Conservation (phyloP, 2,888 invertebrate species). For the Coleophora flavipennella region DNA sequence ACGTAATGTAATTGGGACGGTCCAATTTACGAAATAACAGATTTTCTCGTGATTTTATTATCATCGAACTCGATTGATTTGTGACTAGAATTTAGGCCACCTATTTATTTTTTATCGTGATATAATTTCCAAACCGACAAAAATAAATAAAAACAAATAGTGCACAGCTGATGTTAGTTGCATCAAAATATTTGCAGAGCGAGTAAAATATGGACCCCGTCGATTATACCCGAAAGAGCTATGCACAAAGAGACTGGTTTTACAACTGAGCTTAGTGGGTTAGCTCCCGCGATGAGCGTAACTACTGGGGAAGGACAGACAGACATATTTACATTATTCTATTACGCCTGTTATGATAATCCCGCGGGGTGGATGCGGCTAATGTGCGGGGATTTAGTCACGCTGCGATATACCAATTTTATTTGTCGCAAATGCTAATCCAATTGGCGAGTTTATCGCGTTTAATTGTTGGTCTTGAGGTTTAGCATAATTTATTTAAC, state of each 20-base stretch:
- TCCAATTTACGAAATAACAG: too few species aligned
- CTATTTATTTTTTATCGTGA: too few species aligned
- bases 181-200: slow-evolving; percentile 65
- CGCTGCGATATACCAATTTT: slow-evolving; percentile 33
- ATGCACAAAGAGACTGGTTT: slow-evolving; percentile 49
- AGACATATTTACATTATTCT: slow-evolving; percentile 58
- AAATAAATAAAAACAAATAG: too few species aligned
- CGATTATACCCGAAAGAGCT: slow-evolving; percentile 41
- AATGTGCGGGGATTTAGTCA: slow-evolving; percentile 48
- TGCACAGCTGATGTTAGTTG: slow-evolving; percentile 20
- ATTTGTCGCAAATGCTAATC: slow-evolving; percentile 26
- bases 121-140: too few species aligned
- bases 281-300: slow-evolving; percentile 53
- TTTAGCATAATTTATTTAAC: too few species aligned
- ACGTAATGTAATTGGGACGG: too few species aligned
- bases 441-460: slow-evolving; percentile 7
- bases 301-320: slow-evolving; percentile 40
- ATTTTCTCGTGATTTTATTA: slow-evolving; percentile 21
- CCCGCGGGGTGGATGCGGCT: slow-evolving; percentile 50
- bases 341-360: slow-evolving; percentile 62
- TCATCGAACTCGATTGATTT: too few species aligned
- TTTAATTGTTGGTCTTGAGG: background rate
- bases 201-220: slow-evolving; percentile 54
- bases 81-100: too few species aligned
- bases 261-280: slow-evolving; percentile 43